These are phyloP conservation scores for Hirtodrosophila confusa DNA, from an alignment of 2,888 invertebrate genomes.

Conservation along the genomic window DNA sequence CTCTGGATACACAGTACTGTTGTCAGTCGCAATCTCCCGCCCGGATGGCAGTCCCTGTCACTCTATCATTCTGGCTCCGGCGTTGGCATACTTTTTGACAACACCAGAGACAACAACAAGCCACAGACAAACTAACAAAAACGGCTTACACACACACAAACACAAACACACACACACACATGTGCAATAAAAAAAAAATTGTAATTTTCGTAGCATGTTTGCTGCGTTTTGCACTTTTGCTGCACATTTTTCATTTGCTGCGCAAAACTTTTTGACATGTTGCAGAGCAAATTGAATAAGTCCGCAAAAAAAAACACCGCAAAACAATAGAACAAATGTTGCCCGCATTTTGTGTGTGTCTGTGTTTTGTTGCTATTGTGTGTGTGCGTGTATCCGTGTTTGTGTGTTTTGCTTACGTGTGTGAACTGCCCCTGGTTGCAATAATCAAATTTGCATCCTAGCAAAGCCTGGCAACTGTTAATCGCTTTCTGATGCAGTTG, in stretches of 20 bases:
- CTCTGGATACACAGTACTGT: constrained; percentile 24
- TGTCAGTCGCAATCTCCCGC: constrained; percentile 41
- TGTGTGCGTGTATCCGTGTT: constrained; percentile 10
- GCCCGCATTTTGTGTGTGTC: constrained; percentile 16
- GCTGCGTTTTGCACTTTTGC: constrained; percentile 78
- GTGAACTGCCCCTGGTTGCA: constrained; percentile 32
- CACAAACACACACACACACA: constrained; percentile 20
- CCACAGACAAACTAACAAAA: constrained; percentile 73
- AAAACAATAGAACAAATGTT: constrained; percentile 51
- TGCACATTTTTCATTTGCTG: constrained; percentile 74
- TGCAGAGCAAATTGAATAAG: constrained; percentile 76
- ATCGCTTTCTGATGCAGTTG: constrained; percentile 54
- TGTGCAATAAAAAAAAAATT: constrained; percentile 36
- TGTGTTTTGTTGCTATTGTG: constrained; percentile 7
- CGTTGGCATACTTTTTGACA: constrained; percentile 77
- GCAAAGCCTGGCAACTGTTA: constrained; percentile 24
- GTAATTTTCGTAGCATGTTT: constrained; percentile 77
- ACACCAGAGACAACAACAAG: constrained; percentile 73
- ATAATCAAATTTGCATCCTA: constrained; percentile 70
- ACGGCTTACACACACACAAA: constrained; percentile 28
- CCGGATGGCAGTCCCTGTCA: constrained; percentile 59
- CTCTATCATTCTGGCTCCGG: constrained; percentile 66
- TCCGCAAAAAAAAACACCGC: constrained; percentile 40
- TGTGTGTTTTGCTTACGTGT: constrained; percentile 14
- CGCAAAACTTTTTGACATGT: constrained; percentile 75